These are phyloP conservation scores for Rotaria socialis DNA, from an alignment of 2,888 invertebrate genomes.

Conservation along the genomic window DNA sequence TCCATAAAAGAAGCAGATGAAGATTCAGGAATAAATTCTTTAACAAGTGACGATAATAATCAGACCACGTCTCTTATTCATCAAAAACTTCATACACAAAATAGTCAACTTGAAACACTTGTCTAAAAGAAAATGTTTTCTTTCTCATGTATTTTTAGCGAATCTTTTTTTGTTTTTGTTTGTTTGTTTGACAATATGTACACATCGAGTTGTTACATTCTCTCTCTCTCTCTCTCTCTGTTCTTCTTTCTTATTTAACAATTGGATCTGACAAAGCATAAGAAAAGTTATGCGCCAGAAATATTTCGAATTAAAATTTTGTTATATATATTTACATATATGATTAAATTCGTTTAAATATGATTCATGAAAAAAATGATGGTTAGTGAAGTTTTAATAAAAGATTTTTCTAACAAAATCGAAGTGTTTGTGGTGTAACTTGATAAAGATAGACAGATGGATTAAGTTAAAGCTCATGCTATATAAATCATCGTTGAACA, in stretches of 20 bases:
- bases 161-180: background rate
- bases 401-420: no score
- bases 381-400: background rate
- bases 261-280: background rate
- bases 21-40: constrained; percentile 27
- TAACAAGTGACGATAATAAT: constrained; percentile 22
- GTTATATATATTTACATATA: background rate
- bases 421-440: no score
- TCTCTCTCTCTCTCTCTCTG: background rate
- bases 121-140: background rate
- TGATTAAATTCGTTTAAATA: background rate
- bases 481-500: no score
- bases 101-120: constrained; percentile 16
- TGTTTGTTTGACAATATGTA: constrained; percentile 11
- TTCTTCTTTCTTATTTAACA: background rate
- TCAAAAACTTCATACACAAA: background rate
- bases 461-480: no score
- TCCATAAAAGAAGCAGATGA: constrained; percentile 32
- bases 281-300: background rate
- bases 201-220: constrained; percentile 22
- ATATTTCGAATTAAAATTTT: background rate
- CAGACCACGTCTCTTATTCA: background rate
- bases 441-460: no score
- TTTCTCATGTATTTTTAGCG: constrained; percentile 6
- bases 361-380: background rate